Conservation (phyloP, 1,140 invertebrate species). For the Myzus persicae region DNA sequence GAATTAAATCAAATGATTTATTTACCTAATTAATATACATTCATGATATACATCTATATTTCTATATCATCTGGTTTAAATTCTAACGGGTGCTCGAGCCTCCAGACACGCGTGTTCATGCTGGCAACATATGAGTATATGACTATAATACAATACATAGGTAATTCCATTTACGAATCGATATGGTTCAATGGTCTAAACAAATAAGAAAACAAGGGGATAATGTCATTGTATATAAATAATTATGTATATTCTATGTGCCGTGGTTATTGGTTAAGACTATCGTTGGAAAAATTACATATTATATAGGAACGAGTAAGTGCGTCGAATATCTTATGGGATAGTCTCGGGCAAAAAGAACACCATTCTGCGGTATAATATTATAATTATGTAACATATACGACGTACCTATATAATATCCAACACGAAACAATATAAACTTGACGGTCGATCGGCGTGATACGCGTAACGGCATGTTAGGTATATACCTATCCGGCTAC, state of each 20-base stretch:
- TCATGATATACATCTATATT: neutral
- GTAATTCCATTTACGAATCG: neutral
- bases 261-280: neutral
- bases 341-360: neutral
- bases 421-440: neutral
- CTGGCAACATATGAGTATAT: neutral
- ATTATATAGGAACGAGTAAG: neutral
- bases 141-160: neutral
- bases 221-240: neutral
- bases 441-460: neutral
- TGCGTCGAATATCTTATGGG: neutral
- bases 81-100: neutral
- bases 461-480: neutral
- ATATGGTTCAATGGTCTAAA: conserved; percentile 1
- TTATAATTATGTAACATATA: conserved; percentile 9
- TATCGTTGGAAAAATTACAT: neutral
- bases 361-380: neutral
- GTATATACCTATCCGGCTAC: neutral
- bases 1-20: neutral
- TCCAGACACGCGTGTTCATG: neutral
- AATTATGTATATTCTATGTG: neutral
- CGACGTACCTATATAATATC: neutral
- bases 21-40: neutral
- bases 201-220: neutral
- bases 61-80: neutral